phyloP scores from a whole-genome alignment of 30 jellyfish, hydroid and myxozoan species.

The Rhopilema esculentum region DNA sequence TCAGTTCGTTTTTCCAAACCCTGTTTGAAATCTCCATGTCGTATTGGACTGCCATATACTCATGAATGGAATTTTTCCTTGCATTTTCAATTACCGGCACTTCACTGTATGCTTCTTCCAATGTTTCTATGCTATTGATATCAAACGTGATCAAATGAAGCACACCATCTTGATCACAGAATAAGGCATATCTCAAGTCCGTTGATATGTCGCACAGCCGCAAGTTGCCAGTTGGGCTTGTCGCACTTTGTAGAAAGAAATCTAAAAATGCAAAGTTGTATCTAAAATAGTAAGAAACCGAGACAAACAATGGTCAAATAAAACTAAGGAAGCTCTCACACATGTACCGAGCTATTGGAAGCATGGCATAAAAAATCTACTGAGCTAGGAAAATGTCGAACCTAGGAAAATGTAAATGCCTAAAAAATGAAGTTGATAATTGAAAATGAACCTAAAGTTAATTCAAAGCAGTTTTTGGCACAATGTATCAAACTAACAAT shows the following conservation, averaged over 20 bases:
- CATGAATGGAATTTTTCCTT: not conserved
- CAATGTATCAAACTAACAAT: not conserved
- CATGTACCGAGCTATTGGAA: no score
- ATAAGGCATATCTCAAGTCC: constrained; percentile 8
- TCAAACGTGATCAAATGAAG: not conserved
- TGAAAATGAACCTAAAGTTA: no score
- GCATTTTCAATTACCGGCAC: not conserved
- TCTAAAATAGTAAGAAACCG: not conserved
- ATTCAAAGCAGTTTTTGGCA: not conserved
- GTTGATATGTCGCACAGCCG: constrained; percentile 21
- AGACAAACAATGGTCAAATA: no score
- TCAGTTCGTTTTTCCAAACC: constrained; percentile 58
- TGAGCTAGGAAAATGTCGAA: no score
- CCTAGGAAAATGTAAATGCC: no score
- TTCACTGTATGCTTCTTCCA: not conserved
- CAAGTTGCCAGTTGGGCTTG: not conserved
- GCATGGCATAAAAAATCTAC: no score
- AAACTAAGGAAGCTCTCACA: no score
- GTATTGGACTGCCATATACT: not conserved
- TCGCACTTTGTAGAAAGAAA: not conserved
- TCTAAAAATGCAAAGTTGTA: not conserved
- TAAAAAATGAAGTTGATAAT: no score
- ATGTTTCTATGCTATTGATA: not conserved
- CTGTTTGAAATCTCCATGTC: constrained; percentile 28
- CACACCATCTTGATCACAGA: not conserved